A percentile compares a stretch with the other conserved stretches of the same genome.
phyloP scores from a whole-genome alignment of 92 coral and sea anemone genomes.

The Anthopleura xanthogrammica region DNA sequence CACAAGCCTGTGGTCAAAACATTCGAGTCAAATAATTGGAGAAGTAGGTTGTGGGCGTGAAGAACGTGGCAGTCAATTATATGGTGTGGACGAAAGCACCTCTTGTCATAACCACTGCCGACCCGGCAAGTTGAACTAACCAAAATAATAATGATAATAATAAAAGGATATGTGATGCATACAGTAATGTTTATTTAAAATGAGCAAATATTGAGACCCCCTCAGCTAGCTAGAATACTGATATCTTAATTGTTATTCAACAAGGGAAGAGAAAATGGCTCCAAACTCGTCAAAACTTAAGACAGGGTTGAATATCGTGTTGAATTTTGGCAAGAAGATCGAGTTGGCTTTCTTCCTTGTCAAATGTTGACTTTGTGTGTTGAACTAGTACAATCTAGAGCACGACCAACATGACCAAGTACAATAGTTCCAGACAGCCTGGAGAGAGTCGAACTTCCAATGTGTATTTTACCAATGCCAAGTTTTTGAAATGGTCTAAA shows the following conservation, averaged over 20 bases:
- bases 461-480: not conserved
- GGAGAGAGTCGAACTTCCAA: not conserved
- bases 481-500: not conserved
- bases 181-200: not conserved
- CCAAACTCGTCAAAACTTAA: not conserved
- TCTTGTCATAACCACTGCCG: not conserved
- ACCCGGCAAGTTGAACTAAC: not conserved
- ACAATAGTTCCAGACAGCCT: not conserved
- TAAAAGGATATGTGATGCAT: not conserved
- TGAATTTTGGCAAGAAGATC: not conserved
- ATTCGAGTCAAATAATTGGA: slow-evolving; percentile 7
- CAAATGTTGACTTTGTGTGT: not conserved
- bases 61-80: slow-evolving; percentile 20
- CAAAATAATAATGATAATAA: not conserved
- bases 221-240: not conserved
- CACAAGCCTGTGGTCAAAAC: slow-evolving; percentile 6
- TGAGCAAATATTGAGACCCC: not conserved
- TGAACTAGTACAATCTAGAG: not conserved
- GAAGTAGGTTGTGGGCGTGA: slow-evolving; percentile 20
- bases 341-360: not conserved
- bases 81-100: not conserved
- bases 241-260: not conserved
- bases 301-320: not conserved
- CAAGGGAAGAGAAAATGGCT: not conserved
- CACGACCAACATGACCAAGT: not conserved